phyloP scores from a whole-genome alignment of 2,888 invertebrate genomes.

The Onchidella celtica region DNA sequence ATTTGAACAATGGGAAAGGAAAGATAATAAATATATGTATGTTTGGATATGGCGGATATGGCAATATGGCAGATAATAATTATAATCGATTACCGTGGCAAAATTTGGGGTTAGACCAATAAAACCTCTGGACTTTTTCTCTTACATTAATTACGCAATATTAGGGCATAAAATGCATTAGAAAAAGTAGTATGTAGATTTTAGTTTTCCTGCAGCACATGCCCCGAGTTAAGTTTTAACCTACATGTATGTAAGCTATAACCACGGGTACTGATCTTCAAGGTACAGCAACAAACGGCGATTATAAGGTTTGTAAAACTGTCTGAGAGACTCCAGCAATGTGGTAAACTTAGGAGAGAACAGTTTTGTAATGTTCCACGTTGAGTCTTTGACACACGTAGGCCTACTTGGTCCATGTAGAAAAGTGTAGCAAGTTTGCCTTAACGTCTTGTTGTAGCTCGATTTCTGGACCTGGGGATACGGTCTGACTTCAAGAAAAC shows the following conservation, averaged over 20 bases:
- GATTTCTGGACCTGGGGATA: background rate
- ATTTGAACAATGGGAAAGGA: no score
- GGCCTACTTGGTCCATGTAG: background rate
- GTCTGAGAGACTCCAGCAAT: conserved; percentile 3
- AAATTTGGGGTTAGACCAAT: background rate
- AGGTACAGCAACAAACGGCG: background rate
- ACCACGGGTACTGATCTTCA: background rate
- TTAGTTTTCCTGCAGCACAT: background rate
- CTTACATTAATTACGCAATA: no score
- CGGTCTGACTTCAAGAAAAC: conserved; percentile 15
- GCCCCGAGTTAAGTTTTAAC: no score
- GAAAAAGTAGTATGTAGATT: background rate
- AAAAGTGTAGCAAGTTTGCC: conserved; percentile 13
- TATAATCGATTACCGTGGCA: background rate
- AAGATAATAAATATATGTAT: no score
- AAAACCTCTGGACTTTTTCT: no score
- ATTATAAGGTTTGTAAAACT: conserved; percentile 32
- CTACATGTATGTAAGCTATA: no score
- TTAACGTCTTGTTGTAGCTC: background rate
- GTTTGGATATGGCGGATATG: no score
- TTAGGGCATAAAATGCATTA: no score
- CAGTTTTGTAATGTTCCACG: background rate
- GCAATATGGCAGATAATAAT: background rate
- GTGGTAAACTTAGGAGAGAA: background rate
- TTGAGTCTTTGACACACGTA: conserved; percentile 1